phyloP scores from a whole-genome alignment of 2,797 vertebrate genomes.

The Serranus cabrilla region DNA sequence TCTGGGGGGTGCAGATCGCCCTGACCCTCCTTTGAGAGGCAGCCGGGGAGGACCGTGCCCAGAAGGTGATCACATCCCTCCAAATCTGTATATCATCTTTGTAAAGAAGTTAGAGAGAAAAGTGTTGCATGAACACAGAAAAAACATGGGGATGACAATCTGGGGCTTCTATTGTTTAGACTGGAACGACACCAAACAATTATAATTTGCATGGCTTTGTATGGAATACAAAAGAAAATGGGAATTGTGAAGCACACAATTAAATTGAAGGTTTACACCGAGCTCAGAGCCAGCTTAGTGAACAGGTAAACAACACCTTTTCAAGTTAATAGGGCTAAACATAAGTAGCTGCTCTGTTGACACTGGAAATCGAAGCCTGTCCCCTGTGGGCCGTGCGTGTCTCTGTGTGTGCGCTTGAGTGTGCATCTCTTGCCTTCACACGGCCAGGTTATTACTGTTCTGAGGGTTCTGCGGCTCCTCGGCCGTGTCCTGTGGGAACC shows the following conservation, averaged over 20 bases:
- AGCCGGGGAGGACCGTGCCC: slow-evolving; percentile 87
- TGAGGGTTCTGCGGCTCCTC: slow-evolving; percentile 84
- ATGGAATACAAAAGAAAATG: neutral
- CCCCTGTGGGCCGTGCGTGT: slow-evolving; percentile 30
- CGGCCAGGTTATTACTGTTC: slow-evolving; percentile 92
- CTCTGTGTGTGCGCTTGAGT: slow-evolving; percentile 43
- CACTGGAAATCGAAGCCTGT: slow-evolving; percentile 59
- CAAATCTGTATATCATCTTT: neutral
- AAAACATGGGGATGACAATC: slow-evolving; percentile 1
- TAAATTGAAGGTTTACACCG: slow-evolving; percentile 36
- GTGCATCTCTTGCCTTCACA: slow-evolving; percentile 53
- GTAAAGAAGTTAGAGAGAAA: neutral
- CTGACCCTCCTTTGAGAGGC: slow-evolving; percentile 78
- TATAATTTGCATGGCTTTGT: neutral
- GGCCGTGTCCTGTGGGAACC: slow-evolving; percentile 89
- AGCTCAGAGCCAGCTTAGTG: slow-evolving; percentile 20
- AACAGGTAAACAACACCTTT: slow-evolving; percentile 57
- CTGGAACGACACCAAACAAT: neutral
- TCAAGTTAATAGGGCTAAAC: slow-evolving; percentile 52
- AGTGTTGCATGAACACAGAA: neutral
- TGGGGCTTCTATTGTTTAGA: slow-evolving; percentile 4
- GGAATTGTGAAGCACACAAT: slow-evolving; percentile 2
- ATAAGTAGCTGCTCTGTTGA: slow-evolving; percentile 61
- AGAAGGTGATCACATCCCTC: slow-evolving; percentile 79
- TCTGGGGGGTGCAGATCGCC: slow-evolving; percentile 74